Base-by-base conservation (phyloP, 2,113 vertebrate genomes). In the Nettapus auritus region DNA sequence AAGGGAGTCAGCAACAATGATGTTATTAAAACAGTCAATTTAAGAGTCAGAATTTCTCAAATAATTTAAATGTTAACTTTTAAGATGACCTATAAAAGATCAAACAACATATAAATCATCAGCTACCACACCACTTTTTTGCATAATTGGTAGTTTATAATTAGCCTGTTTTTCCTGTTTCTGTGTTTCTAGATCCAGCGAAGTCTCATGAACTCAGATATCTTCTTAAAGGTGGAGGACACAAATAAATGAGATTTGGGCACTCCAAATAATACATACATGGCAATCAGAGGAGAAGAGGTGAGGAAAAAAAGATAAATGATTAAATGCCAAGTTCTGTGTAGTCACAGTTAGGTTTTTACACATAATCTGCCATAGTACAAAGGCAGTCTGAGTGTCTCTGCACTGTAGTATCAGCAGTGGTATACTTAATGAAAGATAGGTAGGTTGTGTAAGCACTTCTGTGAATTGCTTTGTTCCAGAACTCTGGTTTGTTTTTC, bases 21-120 rank as follows among this genome's bases (percentile, higher is more conserved):
- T 11, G 4, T 96, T 95, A 90, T 88, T 90, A 84, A 95, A 96
- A 90, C 71, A 93, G 80, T 55, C 90, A 96, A 93, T 84, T 88
- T 90, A 88, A 90, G 56, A 96, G 86, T 90, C 73, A 73, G 82
- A 90, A 92, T 88, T 96, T 96, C 80, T 92, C 69, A 96, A 95
- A 96, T 80, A 93, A 94, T 97, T 96, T 89, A 95, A 91, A 96
- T 92, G 83, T 86, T 96, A 94, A 82, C 73, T 94, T 96, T 86
- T 92, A 82, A 79, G 86, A 68, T 89, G 80, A 86, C 88, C 88
- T 96, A 86, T 94, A 66, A 96, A 94, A 92, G 57, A 91, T 88
- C 33, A 86, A 93, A 66, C 52, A 86, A 78, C 44, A 33, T 78
- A 88, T 95, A 96, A 94, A 94, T 97, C 86, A 88, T 86, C 57